Evolutionary conservation across 2,888 invertebrate species (phyloP).

Genomic region (Drosophila trichaetosa): DNA sequence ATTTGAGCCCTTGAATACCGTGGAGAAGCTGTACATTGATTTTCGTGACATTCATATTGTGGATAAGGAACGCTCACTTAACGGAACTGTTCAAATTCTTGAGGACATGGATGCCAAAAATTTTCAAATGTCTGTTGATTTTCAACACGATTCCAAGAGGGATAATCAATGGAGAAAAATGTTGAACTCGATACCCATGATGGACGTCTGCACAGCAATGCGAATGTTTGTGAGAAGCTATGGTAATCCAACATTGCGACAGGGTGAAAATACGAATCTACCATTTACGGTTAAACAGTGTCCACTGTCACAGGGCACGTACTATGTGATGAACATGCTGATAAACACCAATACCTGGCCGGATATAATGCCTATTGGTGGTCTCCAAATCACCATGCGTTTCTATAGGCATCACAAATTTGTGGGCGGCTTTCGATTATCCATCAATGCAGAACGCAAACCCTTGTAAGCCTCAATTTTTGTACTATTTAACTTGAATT

Average conservation of each 20-base stretch:
- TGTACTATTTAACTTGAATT: slow-evolving; percentile 13
- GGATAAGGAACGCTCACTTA: slow-evolving; percentile 15
- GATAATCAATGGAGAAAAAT: slow-evolving; percentile 21
- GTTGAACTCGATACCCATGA: slow-evolving; percentile 7
- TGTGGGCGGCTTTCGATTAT: slow-evolving; percentile 17
- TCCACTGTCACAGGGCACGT: slow-evolving; percentile 21
- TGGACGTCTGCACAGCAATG: slow-evolving; percentile 28
- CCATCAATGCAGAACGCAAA: slow-evolving; percentile 10
- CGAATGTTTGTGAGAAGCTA: slow-evolving; percentile 18
- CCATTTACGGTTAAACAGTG: slow-evolving; percentile 34
- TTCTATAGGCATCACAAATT: slow-evolving; percentile 11
- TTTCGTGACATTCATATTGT: slow-evolving; percentile 19
- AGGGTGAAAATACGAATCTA: slow-evolving; percentile 24
- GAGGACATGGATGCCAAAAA: slow-evolving; percentile 21
- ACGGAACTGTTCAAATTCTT: slow-evolving; percentile 27
- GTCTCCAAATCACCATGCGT: slow-evolving; percentile 13
- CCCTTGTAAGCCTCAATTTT: neutral
- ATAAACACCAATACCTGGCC: slow-evolving; percentile 33
- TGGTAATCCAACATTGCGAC: slow-evolving; percentile 23
- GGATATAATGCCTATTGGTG: slow-evolving; percentile 23
- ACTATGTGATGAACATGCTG: slow-evolving; percentile 20
- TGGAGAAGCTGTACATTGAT: slow-evolving; percentile 18
- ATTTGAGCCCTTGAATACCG: slow-evolving; percentile 23
- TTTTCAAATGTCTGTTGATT: slow-evolving; percentile 32
- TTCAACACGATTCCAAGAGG: slow-evolving; percentile 21